These are phyloP conservation scores for Zosterops pallidus DNA, from an alignment of 2,113 vertebrate species.

Conservation along the genomic window DNA sequence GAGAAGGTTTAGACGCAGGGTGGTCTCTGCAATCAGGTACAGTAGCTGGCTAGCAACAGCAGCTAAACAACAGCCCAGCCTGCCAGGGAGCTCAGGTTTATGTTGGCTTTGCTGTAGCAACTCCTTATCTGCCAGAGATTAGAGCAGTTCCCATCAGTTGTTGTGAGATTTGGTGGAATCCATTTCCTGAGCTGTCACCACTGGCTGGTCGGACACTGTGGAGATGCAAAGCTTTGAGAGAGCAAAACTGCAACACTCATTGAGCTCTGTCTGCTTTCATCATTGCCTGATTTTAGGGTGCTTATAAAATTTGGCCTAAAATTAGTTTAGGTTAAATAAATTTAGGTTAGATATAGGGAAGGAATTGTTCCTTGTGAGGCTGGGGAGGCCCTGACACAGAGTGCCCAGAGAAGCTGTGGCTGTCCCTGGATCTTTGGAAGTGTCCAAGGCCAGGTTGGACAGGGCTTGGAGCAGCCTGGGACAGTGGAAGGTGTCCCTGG, in stretches of 20 bases:
- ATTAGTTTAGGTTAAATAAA: background rate
- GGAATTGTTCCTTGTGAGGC: background rate
- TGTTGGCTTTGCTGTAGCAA: conserved; percentile 79
- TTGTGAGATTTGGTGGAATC: conserved; percentile 61
- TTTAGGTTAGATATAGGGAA: accelerated
- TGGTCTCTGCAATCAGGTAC: conserved; percentile 42
- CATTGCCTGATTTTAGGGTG: no score
- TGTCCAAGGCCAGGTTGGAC: background rate
- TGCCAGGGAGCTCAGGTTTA: conserved; percentile 57
- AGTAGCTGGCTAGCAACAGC: conserved; percentile 51
- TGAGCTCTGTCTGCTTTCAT: accelerated
- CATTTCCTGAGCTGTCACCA: conserved; percentile 67
- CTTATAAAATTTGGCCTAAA: background rate
- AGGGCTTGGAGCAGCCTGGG: background rate
- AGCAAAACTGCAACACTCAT: background rate
- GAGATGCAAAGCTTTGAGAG: background rate
- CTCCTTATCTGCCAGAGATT: conserved; percentile 74
- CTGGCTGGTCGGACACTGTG: background rate
- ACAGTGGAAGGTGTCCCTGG: background rate
- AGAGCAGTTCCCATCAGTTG: conserved; percentile 52
- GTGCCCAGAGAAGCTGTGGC: background rate
- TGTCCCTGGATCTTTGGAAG: background rate
- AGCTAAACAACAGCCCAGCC: conserved; percentile 37
- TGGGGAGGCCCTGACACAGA: accelerated
- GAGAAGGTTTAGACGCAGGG: conserved; percentile 38